Evolutionary conservation across 1,140 invertebrate genomes (phyloP), one percentile per base, ranked within the genome.

Genomic region (Panulirus ornatus): DNA sequence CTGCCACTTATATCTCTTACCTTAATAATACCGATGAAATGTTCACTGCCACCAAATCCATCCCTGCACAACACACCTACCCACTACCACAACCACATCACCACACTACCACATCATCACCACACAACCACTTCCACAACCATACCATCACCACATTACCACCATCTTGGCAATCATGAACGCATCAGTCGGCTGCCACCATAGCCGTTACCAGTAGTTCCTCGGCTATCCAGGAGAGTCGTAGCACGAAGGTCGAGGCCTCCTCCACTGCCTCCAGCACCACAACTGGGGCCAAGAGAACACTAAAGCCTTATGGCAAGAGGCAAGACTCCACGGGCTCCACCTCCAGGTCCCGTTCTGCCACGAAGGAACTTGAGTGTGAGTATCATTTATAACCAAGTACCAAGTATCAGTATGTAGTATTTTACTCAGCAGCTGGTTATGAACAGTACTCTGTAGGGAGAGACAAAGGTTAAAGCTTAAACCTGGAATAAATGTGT

Each of bases 361-460:
- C 97, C 34, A 98, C 97, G 0, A 98, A 98, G 94, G 97, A 98
- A 94, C 94, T 98, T 91, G 96, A 97, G 93, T 76, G 92, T 92
- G 44, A 91, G 95, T 91, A 30, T 5, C 51, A 58, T 2, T 47
- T 5, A 47, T 47, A 14, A 47, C n/a, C n/a, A n/a, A n/a, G n/a
- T n/a, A n/a, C n/a, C n/a, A n/a, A n/a, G n/a, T n/a, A n/a, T n/a
- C n/a, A n/a, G n/a, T n/a, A n/a, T n/a, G n/a, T n/a, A n/a, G n/a
- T n/a, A n/a, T n/a, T n/a, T n/a, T n/a, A n/a, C n/a, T n/a, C n/a
- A n/a, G n/a, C n/a, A n/a, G n/a, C n/a, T n/a, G n/a, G n/a, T n/a
- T n/a, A n/a, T n/a, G n/a, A n/a, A n/a, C n/a, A n/a, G n/a, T n/a
- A n/a, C n/a, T n/a, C n/a, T n/a, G n/a, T n/a, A n/a, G n/a, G n/a